Base-by-base conservation (phyloP, 1,140 invertebrate species). In the Eupristina koningsbergeri region DNA sequence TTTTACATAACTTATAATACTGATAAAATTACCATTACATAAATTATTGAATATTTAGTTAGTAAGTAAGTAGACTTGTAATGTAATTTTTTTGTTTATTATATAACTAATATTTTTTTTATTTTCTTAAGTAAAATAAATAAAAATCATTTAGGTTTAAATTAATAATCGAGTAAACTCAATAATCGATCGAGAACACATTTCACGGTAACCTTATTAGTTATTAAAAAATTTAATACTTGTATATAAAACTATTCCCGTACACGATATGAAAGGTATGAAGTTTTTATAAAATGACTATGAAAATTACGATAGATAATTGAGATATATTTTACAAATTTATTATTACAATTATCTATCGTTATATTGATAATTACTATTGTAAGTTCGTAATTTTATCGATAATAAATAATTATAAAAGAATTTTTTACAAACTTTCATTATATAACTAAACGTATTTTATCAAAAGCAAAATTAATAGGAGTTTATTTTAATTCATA, bases 341-440 rank as follows among this genome's bases (percentile, higher is more conserved):
- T 36, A 80, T 67, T 67, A n/a, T 79, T 45, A 79, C 15, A 64
- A 79, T 50, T 80, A 45, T 45, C 6, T 7, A 45, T 45, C 11
- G 11, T 45, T 45, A 11, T 45, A 45, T 7, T 45, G 5, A 81
- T 61, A 50, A 73, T 29, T 45, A 63, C 75, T 17, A 50, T 75
- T 81, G 45, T 75, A 9, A 50, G 71, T 75, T 19, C 36, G 71
- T 58, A 50, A 47, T 34, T 45, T 75, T 58, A 15, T 81, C 45
- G 58, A 36, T 29, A 81, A 81, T 81, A 81, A 81, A 81, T 61
- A 39, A 81, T 81, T 81, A 53, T 80, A 53, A 39, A 47, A 69
- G 34, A 80, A 7, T 26, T 78, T 39, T 1, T 2, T 36, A 36
- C 15, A 3, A 17, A 78, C 17, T 78, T 64, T 26, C n/a, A 26